phyloP scores from a whole-genome alignment of 2,113 vertebrate genomes.

The Anarrhichthys ocellatus region DNA sequence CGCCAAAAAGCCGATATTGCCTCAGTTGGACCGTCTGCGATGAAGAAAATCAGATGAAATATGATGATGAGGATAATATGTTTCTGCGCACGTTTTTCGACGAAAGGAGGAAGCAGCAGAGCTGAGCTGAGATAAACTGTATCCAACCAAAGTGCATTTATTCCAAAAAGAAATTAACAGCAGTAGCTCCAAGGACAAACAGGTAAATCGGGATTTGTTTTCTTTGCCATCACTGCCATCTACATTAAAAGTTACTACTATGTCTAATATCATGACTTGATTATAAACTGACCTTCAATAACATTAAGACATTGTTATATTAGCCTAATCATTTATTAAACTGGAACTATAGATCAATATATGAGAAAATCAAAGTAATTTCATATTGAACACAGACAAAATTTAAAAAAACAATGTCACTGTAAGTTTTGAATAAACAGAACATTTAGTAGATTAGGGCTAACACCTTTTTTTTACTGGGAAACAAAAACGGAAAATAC shows the following conservation, averaged over 20 bases:
- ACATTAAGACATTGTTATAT: not conserved
- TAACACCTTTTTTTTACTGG: not conserved
- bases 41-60: conserved; percentile 36
- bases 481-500: not conserved
- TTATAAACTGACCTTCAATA: not conserved
- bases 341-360: not conserved
- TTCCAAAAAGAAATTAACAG: conserved; percentile 5
- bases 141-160: not conserved
- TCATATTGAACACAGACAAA: not conserved
- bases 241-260: not conserved
- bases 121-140: conserved; percentile 13
- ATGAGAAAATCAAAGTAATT: not conserved
- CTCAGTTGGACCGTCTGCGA: conserved; percentile 50
- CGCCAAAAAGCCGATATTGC: conserved; percentile 15
- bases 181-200: conserved; percentile 18
- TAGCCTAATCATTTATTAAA: not conserved
- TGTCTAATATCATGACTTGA: not conserved
- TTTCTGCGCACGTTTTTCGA: conserved; percentile 40
- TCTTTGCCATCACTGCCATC: not conserved
- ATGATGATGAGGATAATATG: conserved; percentile 67
- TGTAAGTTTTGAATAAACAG: not conserved
- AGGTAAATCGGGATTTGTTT: conserved; percentile 60
- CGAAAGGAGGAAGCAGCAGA: conserved; percentile 18
- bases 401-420: not conserved
- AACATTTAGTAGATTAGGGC: not conserved